Base-by-base conservation (phyloP, 2,797 vertebrate genomes). In the Coreius guichenoti region DNA sequence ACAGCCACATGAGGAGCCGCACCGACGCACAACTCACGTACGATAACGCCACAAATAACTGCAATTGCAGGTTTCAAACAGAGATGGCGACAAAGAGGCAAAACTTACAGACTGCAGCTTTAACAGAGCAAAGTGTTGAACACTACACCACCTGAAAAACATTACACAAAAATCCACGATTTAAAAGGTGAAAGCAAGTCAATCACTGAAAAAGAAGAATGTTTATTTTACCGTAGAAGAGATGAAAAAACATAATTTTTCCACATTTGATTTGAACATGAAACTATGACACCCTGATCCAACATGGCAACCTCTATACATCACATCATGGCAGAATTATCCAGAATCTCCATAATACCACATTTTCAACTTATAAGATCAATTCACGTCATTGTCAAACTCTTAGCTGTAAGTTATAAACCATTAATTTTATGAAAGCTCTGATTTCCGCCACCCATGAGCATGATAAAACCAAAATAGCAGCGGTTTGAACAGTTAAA, bases 221-320 rank as follows among this genome's bases (percentile, higher is more conserved):
- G 21, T 81, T 81, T 81, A 70, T 81, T 81, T 69, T 49, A 39
- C 56, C 17, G 56, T 19, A 79, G 76, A 79, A 39, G 14, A 61
- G 14, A 39, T 9, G 16, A 51, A 54, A 43, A 49, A 45, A 19
- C 29, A 74, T 16, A 2, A 72, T 77, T 39, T 21, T 6, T 63
- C n/a, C 76, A 45, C 56, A 29, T 79, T 47, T 79, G 56, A 79
- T 29, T 45, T 13, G 17, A 79, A 31, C 31, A 79, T 47, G 39
- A 65, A 65, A 79, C 8, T 43, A 33, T 23, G 75, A 39, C 23
- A 17, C 75, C 49, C 33, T 61, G 54, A 77, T 61, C 75, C 33
- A 77, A 19, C 33, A 58, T 9, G 51, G 11, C 51, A 58, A 36
- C 21, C 12, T 58, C 7, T 39, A 58, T 7, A 21, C 4, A 8